Evolutionary conservation across 2,113 vertebrate species (phyloP).

Genomic region (Micromys minutus): DNA sequence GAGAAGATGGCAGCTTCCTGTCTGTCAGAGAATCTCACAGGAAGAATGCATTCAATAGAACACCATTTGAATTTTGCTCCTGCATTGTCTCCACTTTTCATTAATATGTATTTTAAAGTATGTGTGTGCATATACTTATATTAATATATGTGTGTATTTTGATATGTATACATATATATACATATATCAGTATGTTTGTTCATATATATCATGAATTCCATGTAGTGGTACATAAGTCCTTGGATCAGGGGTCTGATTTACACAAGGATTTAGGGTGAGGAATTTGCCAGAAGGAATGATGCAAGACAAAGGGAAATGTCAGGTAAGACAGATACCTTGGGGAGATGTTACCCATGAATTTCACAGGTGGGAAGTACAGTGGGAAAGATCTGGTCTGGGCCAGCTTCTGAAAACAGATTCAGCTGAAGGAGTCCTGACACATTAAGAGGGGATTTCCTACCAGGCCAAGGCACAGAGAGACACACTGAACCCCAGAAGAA

Average conservation of each 20-base stretch:
- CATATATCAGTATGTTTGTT: neutral
- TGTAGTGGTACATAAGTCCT: neutral
- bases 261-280: neutral
- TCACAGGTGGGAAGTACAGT: no score
- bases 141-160: neutral
- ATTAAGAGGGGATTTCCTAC: neutral
- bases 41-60: constrained; percentile 57
- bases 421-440: neutral
- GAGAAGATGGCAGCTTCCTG: constrained; percentile 19
- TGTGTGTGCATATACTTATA: neutral
- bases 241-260: neutral
- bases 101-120: constrained; percentile 19
- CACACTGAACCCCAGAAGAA: neutral
- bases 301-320: neutral
- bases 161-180: neutral
- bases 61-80: constrained; percentile 30
- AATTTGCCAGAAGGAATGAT: neutral
- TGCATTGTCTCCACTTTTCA: constrained; percentile 55
- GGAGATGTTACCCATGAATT: neutral
- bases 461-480: neutral
- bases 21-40: constrained; percentile 50
- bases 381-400: neutral
- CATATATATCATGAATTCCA: neutral
- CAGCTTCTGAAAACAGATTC: neutral
- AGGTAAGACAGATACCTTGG: neutral